These are phyloP conservation scores for Beaufortia kweichowensis DNA, from an alignment of 2,113 vertebrate genomes.

Conservation along the genomic window DNA sequence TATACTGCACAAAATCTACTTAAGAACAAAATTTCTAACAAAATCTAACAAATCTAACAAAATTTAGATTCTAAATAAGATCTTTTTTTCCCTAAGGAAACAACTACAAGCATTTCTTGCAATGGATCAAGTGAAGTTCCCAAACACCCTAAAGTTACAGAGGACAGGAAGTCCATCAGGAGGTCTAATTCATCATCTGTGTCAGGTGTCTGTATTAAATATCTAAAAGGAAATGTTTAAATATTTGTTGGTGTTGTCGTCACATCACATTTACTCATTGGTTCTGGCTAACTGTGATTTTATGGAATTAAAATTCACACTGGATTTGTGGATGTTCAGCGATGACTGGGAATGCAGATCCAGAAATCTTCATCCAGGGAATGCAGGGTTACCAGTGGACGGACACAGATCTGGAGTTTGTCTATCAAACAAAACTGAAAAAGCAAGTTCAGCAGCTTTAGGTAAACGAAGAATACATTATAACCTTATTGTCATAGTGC, in stretches of 20 bases:
- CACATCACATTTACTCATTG: neutral
- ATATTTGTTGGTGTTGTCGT: too few species aligned
- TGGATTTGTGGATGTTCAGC: neutral
- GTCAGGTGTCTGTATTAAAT: neutral
- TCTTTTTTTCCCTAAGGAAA: neutral
- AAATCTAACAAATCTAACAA: too few species aligned
- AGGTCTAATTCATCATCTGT: conserved; percentile 26
- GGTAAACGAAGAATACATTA: conserved; percentile 51
- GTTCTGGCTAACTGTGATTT: neutral
- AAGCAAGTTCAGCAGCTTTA: conserved; percentile 56
- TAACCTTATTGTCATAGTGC: too few species aligned
- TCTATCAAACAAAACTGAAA: conserved; percentile 58
- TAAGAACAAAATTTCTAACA: too few species aligned
- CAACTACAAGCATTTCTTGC: neutral
- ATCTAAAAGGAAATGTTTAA: neutral
- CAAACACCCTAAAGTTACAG: conserved; percentile 8
- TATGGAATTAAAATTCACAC: neutral
- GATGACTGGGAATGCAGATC: neutral
- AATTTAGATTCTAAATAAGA: too few species aligned
- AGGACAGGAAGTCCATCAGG: conserved; percentile 32
- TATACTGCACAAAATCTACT: too few species aligned
- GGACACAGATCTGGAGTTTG: conserved; percentile 61
- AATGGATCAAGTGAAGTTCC: neutral
- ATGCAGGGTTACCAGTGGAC: conserved; percentile 68
- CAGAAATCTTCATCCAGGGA: conserved; percentile 61